These are phyloP conservation scores for Drosophila auraria DNA, from an alignment of 1,140 invertebrate genomes.

Conservation along the genomic window DNA sequence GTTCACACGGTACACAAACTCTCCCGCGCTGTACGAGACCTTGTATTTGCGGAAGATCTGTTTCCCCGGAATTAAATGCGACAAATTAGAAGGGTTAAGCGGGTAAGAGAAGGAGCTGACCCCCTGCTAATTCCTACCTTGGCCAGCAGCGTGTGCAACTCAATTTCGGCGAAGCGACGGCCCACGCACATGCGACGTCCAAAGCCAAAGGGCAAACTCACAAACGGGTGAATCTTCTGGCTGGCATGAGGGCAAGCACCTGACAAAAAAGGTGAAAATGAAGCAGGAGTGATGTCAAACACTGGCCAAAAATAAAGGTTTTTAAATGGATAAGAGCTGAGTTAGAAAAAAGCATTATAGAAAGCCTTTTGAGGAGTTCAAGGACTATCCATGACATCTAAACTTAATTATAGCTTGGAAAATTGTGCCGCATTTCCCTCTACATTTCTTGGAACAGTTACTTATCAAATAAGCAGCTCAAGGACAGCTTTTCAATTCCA, in stretches of 20 bases:
- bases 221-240: conserved; percentile 89
- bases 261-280: conserved; percentile 9
- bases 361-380: not conserved
- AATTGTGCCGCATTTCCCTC: not conserved
- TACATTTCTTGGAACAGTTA: not conserved
- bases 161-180: conserved; percentile 92
- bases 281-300: conserved; percentile 1
- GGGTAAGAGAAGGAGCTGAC: no score
- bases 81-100: conserved; percentile 19
- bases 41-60: conserved; percentile 89
- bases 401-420: not conserved
- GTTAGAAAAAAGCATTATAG: not conserved
- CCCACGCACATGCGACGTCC: conserved; percentile 93
- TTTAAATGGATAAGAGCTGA: not conserved
- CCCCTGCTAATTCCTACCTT: conserved; percentile 64
- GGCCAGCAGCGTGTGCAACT: conserved; percentile 90
- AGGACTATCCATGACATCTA: no score
- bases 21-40: conserved; percentile 88
- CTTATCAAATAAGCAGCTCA: not conserved
- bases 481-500: not conserved
- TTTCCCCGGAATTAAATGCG: conserved; percentile 62
- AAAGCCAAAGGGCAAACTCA: conserved; percentile 93
- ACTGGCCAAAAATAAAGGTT: not conserved
- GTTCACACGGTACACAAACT: conserved; percentile 89
- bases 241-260: conserved; percentile 73